Percentiles rank a stretch among this genome's conserved stretches.
Conservation (phyloP, 2,113 vertebrate species). For the Indicator indicator region DNA sequence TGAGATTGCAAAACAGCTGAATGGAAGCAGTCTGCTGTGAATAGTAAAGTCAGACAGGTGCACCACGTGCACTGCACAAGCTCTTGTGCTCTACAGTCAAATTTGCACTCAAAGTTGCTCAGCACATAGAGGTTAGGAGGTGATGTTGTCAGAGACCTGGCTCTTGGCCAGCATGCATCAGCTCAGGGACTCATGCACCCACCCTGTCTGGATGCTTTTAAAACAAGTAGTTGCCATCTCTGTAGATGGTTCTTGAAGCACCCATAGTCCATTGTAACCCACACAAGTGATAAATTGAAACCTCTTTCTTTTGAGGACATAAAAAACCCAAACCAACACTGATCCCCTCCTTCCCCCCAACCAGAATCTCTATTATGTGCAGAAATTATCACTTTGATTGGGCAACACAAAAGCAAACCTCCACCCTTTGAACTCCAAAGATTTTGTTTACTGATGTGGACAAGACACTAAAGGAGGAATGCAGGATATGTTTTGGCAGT, state of each 20-base stretch:
- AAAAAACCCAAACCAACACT: no score
- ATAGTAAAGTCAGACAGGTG: background rate
- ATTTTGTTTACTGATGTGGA: background rate
- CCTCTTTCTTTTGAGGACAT: background rate
- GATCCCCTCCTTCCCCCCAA: no score
- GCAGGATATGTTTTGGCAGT: background rate
- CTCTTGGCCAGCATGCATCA: background rate
- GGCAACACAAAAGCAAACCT: background rate
- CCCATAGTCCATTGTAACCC: background rate
- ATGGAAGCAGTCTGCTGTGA: background rate
- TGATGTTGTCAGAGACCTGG: background rate
- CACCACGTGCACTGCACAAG: background rate
- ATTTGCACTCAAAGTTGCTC: background rate
- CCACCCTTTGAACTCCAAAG: background rate
- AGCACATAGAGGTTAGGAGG: background rate
- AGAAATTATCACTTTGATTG: background rate
- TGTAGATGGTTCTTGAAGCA: background rate
- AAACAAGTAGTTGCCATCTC: background rate
- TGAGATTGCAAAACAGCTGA: background rate
- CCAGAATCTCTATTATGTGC: no score
- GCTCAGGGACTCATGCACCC: background rate
- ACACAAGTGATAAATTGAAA: background rate
- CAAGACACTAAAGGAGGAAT: background rate
- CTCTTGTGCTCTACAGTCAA: background rate
- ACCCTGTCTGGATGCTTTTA: background rate